Evolutionary conservation across 2,113 vertebrate species (phyloP), one percentile per base, ranked within the genome.

Genomic region (Morone saxatilis): DNA sequence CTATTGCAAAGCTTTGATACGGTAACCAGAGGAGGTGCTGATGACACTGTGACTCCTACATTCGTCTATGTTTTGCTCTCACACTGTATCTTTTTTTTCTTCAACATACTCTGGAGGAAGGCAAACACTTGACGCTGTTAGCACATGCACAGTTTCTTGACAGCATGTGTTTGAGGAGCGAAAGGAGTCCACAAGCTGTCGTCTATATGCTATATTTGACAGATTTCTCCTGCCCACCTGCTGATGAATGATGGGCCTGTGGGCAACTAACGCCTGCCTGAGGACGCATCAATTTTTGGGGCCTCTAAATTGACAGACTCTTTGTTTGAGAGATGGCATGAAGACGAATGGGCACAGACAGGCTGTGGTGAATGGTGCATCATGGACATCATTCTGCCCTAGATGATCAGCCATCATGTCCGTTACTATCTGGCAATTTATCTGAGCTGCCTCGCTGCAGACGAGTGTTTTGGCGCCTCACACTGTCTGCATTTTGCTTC

Each of bases 371-470:
- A 90, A 90, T 84, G 79, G 74, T 22, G 66, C 78, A 71, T 88
- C 69, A 40, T 70, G 76, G 72, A 68, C 85, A 76, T 92, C 82
- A 86, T 80, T 93, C 84, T 89, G 75, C 67, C 70, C 72, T 38
- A 89, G 88, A 93, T 95, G 73, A 93, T 92, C 86, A 85, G 73
- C 85, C 86, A 89, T 93, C 87, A 91, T 90, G 77, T 82, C 76
- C 4, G 69, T 89, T 79, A 77, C 82, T 80, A 80, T 87, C 68
- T 59, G 83, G 61, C 80, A 78, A 83, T 93, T 86, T 90, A 75
- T 93, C 78, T 90, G 61, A 76, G 70, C 67, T 48, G 47, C 47
- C 59, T 57, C 7, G 20, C 48, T n/a, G 61, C 59, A 57, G 72
- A 81, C 20, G 62, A 80, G n/a, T 41, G 63, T 85, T 88, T 25